phyloP scores from a whole-genome alignment of 2,888 invertebrate species.

The Odontothrips loti region DNA sequence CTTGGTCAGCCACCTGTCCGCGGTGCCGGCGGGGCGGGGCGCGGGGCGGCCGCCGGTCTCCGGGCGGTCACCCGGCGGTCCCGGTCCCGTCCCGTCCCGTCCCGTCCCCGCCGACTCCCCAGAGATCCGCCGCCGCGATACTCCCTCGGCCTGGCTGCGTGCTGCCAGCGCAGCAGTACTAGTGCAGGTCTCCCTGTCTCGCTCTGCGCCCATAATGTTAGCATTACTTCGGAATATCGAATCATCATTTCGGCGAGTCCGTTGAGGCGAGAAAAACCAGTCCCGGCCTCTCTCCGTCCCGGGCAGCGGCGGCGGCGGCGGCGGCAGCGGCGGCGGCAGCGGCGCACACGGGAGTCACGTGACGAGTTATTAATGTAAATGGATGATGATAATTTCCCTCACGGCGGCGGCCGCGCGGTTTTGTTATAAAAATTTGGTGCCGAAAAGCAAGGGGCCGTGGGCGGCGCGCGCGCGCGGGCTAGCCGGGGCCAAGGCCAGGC shows the following conservation, averaged over 20 bases:
- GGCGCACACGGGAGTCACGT: background rate
- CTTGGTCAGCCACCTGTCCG: no score
- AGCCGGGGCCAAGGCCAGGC: no score
- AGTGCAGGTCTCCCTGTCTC: no score
- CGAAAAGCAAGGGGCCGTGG: background rate
- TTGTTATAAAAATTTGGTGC: background rate
- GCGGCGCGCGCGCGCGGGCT: background rate
- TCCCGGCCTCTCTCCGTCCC: background rate
- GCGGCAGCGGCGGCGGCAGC: background rate
- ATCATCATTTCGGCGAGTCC: background rate
- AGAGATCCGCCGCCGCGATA: no score
- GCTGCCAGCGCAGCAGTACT: no score
- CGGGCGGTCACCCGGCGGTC: no score
- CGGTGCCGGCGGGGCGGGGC: no score
- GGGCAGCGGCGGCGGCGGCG: background rate
- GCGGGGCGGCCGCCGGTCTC: no score
- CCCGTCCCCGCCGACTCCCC: no score
- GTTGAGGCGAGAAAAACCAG: background rate
- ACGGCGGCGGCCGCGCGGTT: background rate
- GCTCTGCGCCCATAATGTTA: background rate
- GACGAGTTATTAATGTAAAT: background rate
- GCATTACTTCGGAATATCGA: background rate
- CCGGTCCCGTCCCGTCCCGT: no score
- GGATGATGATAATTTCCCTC: background rate
- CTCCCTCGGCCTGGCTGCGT: no score